Conservation (phyloP, 2,113 vertebrate species). For the Spermophilus dauricus region DNA sequence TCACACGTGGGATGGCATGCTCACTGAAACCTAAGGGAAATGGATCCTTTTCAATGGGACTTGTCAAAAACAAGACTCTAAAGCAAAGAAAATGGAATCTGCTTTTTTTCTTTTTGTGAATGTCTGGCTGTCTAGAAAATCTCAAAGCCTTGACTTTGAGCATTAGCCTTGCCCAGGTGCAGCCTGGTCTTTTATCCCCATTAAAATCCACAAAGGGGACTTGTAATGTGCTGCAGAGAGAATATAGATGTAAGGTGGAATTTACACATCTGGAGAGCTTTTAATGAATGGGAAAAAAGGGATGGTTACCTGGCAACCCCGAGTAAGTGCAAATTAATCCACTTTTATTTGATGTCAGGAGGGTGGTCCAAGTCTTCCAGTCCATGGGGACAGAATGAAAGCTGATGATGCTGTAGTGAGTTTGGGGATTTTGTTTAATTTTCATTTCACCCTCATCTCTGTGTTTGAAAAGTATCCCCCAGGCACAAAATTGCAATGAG, state of each 20-base stretch:
- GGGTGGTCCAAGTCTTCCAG: not conserved
- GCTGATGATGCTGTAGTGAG: not conserved
- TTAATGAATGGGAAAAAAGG: slow-evolving; percentile 63
- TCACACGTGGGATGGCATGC: not conserved
- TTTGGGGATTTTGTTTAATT: not conserved
- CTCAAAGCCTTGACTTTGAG: slow-evolving; percentile 44
- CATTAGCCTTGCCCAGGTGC: slow-evolving; percentile 74
- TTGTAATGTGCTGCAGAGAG: slow-evolving; percentile 60
- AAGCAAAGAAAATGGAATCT: slow-evolving; percentile 29
- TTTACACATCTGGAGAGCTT: slow-evolving; percentile 76
- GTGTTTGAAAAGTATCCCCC: not conserved
- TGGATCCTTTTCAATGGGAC: not conserved
- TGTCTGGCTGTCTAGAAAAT: slow-evolving; percentile 65
- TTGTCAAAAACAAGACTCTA: slow-evolving; percentile 29
- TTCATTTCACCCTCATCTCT: slow-evolving; percentile 9
- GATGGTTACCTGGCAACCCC: slow-evolving; percentile 62
- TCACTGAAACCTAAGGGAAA: not conserved
- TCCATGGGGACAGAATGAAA: slow-evolving; percentile 24
- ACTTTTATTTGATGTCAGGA: slow-evolving; percentile 72
- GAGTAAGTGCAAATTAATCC: slow-evolving; percentile 68
- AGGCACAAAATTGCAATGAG: not conserved
- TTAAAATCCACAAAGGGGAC: slow-evolving; percentile 77
- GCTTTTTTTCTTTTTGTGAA: slow-evolving; percentile 46
- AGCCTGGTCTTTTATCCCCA: slow-evolving; percentile 66
- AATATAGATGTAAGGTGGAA: slow-evolving; percentile 63